Evolutionary conservation across 1,140 invertebrate genomes (phyloP), one percentile per base, ranked within the genome.

Genomic region (Eriosoma lanigerum): DNA sequence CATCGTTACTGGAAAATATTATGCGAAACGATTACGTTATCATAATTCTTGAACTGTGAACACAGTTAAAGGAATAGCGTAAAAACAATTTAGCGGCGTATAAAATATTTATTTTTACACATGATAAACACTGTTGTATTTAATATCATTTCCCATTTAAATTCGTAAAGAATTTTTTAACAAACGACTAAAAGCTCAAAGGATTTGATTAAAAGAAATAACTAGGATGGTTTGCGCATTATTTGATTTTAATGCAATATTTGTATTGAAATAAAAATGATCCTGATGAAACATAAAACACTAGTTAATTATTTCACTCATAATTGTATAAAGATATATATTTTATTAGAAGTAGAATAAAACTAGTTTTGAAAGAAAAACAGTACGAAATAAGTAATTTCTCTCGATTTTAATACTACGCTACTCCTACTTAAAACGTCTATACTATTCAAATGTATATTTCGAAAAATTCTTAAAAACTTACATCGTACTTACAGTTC

Each of bases 161-260:
- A 48, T 48, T 68, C n/a, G 44, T 26, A 48, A 68, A 46, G 44
- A 48, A 19, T 48, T 68, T 68, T 68, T 19, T 21, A 24, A 68
- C 66, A 24, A 46, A 48, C 66, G 21, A 68, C 48, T 68, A 48
- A 48, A 46, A 13, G 15, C 38, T 68, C 66, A 48, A 48, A 68
- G 66, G 66, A 48, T 68, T 68, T 68, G 46, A 68, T 68, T 48
- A 48, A 48, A 68, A 48, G 21, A 48, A 68, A 68, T 46, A 68
- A 46, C 44, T 48, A 38, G 24, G 48, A 68, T 21, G 66, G 21
- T 68, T 48, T 68, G 46, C 21, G 8, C 48, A 24, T 68, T 68
- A 48, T 68, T 68, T 68, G 66, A n/a, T 68, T 68, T 68, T 68
- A n/a, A 46, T 26, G 64, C 64, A 68, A 46, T n/a, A n/a, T 68